These are phyloP conservation scores for Tipula lateralis DNA, from an alignment of 2,888 invertebrate genomes.

Conservation along the genomic window DNA sequence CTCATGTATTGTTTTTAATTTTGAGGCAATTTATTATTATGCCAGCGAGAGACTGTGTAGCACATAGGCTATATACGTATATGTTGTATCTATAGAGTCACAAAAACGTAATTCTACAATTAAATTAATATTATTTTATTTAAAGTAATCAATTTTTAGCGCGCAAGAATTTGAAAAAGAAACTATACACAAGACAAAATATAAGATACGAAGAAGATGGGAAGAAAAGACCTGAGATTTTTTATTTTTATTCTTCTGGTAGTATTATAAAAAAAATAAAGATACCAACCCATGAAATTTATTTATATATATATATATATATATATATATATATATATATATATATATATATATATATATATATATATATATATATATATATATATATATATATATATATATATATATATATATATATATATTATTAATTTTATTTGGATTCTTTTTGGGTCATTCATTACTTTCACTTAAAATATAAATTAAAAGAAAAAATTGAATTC, in stretches of 20 bases:
- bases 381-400: too few species aligned
- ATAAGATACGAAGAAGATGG: not conserved
- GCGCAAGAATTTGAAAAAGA: not conserved
- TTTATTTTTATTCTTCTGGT: not conserved
- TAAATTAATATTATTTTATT: conserved; percentile 20
- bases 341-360: too few species aligned
- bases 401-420: not conserved
- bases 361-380: too few species aligned
- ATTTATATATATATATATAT: not conserved
- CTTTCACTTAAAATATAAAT: conserved; percentile 13
- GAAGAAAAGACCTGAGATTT: not conserved
- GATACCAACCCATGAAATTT: conserved; percentile 19
- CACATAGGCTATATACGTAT: not conserved
- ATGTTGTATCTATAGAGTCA: not conserved
- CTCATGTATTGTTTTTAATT: conserved; percentile 1
- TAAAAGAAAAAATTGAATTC: not conserved
- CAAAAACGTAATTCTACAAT: not conserved
- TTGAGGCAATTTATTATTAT: not conserved
- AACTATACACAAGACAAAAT: not conserved
- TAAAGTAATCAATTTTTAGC: conserved; percentile 7
- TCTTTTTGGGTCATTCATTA: conserved; percentile 24
- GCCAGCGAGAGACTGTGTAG: not conserved
- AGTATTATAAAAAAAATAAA: conserved; percentile 9
- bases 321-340: too few species aligned
- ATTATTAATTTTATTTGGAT: not conserved